Conservation (phyloP, 2,888 invertebrate genomes). For the Lagria hirta region DNA sequence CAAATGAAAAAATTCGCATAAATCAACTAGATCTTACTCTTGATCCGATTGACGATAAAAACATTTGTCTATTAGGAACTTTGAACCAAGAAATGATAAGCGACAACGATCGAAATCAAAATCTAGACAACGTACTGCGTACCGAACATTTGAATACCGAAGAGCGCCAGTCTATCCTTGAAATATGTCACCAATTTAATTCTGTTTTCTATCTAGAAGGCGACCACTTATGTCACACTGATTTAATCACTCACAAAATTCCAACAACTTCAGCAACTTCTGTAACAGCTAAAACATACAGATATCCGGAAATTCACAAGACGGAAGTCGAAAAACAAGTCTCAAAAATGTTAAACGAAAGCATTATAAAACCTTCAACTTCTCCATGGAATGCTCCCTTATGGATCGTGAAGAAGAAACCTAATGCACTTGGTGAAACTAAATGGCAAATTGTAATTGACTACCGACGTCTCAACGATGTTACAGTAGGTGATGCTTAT, state of each 20-base stretch:
- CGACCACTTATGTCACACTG: constrained; percentile 28
- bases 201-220: constrained; percentile 34
- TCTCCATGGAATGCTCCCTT: constrained; percentile 36
- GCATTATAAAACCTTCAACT: constrained; percentile 35
- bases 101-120: constrained; percentile 4
- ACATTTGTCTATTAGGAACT: background rate
- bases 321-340: constrained; percentile 33
- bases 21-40: constrained; percentile 2
- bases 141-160: constrained; percentile 32
- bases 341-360: constrained; percentile 31
- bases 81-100: constrained; percentile 2
- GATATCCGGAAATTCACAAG: constrained; percentile 33
- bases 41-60: constrained; percentile 11
- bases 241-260: constrained; percentile 33
- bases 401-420: constrained; percentile 43
- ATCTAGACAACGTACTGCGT: constrained; percentile 19
- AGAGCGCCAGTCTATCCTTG: constrained; percentile 26
- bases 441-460: constrained; percentile 1
- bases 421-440: no score
- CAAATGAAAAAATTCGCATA: background rate
- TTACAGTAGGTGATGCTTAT: background rate
- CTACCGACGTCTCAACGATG: background rate
- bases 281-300: constrained; percentile 29
- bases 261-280: constrained; percentile 20
- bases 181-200: constrained; percentile 28